Conservation (phyloP, 1,140 invertebrate genomes). For the Rhyzopertha dominica region DNA sequence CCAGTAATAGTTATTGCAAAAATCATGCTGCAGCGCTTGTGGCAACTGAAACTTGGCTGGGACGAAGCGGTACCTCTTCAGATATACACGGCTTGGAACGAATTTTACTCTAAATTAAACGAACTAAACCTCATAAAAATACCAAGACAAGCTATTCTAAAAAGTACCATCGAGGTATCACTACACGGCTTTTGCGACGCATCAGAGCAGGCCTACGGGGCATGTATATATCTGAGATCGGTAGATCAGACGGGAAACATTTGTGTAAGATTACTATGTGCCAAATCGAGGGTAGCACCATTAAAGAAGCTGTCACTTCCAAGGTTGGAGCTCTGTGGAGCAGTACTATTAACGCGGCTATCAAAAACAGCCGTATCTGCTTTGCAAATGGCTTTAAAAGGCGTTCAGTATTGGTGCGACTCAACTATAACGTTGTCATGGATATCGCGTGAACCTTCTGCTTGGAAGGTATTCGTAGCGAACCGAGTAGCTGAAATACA, state of each 20-base stretch:
- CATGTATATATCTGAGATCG: slow-evolving; percentile 29
- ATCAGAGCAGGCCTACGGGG: slow-evolving; percentile 29
- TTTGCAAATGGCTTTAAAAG: too few species aligned
- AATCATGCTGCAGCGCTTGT: slow-evolving; percentile 30
- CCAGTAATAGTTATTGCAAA: slow-evolving; percentile 32
- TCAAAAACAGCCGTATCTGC: too few species aligned
- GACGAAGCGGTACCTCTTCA: slow-evolving; percentile 24
- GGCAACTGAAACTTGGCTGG: slow-evolving; percentile 27
- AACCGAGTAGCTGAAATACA: too few species aligned
- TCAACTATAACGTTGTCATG: too few species aligned
- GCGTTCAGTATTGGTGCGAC: too few species aligned
- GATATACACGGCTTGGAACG: slow-evolving; percentile 24
- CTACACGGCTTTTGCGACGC: slow-evolving; percentile 38
- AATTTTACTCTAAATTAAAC: slow-evolving; percentile 15
- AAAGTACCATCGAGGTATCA: slow-evolving; percentile 14
- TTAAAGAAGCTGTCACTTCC: slow-evolving; percentile 23
- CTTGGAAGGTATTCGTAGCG: too few species aligned
- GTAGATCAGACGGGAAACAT: slow-evolving; percentile 11
- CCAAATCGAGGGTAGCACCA: slow-evolving; percentile 43
- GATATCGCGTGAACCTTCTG: too few species aligned
- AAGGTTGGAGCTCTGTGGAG: slow-evolving; percentile 1
- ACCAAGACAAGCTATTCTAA: slow-evolving; percentile 16
- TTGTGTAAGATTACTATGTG: slow-evolving; percentile 25
- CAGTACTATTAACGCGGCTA: too few species aligned
- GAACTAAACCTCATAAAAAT: slow-evolving; percentile 20